These are phyloP conservation scores for Brachyopa scutellaris DNA, from an alignment of 2,888 invertebrate species.

Conservation along the genomic window DNA sequence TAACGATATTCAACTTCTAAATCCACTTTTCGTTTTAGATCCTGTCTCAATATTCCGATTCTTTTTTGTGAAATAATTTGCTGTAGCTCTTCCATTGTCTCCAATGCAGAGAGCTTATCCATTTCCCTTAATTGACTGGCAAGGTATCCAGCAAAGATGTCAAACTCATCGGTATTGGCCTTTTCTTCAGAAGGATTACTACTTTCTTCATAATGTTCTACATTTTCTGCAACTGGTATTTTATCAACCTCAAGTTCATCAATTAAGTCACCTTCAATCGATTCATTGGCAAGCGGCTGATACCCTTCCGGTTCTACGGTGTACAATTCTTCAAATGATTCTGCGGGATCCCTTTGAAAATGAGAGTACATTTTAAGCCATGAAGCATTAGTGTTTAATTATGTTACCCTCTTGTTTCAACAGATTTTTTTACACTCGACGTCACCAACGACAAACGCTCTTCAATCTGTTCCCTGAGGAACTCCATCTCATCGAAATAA, in stretches of 20 bases:
- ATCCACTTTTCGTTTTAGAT: background rate
- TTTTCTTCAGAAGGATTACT: background rate
- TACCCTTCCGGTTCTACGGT: background rate
- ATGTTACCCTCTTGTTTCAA: background rate
- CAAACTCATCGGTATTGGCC: slow-evolving; percentile 40
- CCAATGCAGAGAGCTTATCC: slow-evolving; percentile 45
- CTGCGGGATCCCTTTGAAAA: slow-evolving; percentile 9
- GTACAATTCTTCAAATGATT: slow-evolving; percentile 3
- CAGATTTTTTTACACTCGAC: background rate
- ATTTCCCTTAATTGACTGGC: slow-evolving; percentile 53
- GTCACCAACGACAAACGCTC: too few relatives aligned
- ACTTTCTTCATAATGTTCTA: background rate
- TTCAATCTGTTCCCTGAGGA: slow-evolving; percentile 13
- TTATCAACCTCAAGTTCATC: background rate
- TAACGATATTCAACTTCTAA: background rate
- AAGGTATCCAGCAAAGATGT: slow-evolving; percentile 39
- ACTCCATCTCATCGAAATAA: slow-evolving; percentile 56
- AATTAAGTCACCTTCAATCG: background rate
- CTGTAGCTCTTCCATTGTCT: slow-evolving; percentile 57
- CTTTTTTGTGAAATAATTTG: slow-evolving; percentile 29
- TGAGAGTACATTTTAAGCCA: too few relatives aligned
- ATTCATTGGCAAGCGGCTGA: background rate
- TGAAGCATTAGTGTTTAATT: too few relatives aligned
- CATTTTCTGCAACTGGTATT: background rate
- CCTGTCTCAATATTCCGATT: slow-evolving; percentile 25